Base-by-base conservation (phyloP, 2,113 vertebrate species). In the Brachirus orientalis region DNA sequence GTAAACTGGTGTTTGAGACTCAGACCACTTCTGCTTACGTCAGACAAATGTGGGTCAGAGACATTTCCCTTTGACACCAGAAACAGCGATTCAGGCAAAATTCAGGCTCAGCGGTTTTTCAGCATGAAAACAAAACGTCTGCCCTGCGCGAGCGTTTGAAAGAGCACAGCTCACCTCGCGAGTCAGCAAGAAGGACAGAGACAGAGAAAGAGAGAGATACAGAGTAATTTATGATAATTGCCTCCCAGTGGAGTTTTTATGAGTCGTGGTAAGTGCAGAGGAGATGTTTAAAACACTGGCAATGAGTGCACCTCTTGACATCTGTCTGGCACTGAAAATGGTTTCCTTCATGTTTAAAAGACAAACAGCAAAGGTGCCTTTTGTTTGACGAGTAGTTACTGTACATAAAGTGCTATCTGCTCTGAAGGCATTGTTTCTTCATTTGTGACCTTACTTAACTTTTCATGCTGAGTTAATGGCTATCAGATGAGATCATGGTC, bases 401-500 rank as follows among this genome's bases (percentile, higher is more conserved):
- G 22, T 7, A 38, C 16, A 61, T n/a, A 2, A 12, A 17, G 18
- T 4, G 22, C 20, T 1, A 70, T 57, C 0, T 36, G 20, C 33
- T 44, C 40, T n/a, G 56, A 57, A 74, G 62, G 46, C 13, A 4
- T 69, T 72, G 48, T 37, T 67, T 82, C 62, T 79, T 82, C 62
- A 79, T 75, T 40, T 67, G 46, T 68, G 82, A 85, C 80, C 76
- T 73, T 43, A 47, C 40, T 59, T 66, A 50, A 47, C 48, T 71
- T 68, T 63, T 63, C 55, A 66, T 69, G 54, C 57, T 56, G 45
- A 84, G 72, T 78, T 63, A 67, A 83, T 69, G 20, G 3, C 60
- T 79, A 63, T 73, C 52, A 50, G 76, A 85, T 84, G 75, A 83
- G 72, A 68, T 86, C 76, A 83, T 60, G 41, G 65, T 69, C 58